A percentile compares a stretch with the other conserved stretches of the same genome.
phyloP scores from a whole-genome alignment of 2,888 invertebrate genomes.

The Troglohyphantes excavatus region DNA sequence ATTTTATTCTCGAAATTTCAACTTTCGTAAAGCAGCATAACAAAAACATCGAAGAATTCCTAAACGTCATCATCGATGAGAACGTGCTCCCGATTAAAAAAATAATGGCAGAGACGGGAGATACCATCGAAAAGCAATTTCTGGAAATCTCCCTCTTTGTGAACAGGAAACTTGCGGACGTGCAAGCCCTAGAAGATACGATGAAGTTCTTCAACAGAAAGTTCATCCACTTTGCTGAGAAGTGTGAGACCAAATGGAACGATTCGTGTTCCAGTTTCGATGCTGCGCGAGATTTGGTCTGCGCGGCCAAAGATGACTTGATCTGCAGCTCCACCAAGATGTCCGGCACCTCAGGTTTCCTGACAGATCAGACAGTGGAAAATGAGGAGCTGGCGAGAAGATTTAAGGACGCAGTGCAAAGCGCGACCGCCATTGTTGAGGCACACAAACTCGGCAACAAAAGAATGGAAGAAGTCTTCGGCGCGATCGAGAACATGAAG shows the following conservation, averaged over 20 bases:
- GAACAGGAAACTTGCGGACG: constrained; percentile 13
- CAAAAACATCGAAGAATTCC: background rate
- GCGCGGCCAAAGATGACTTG: background rate
- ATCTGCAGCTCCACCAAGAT: background rate
- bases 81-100: background rate
- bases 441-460: background rate
- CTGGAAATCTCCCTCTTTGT: background rate
- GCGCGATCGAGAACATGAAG: background rate
- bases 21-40: constrained; percentile 3
- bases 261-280: background rate
- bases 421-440: background rate
- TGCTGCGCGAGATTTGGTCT: background rate
- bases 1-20: background rate
- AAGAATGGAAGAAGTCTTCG: background rate
- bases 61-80: background rate
- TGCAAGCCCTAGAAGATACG: constrained; percentile 12
- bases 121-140: constrained; percentile 38
- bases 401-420: background rate
- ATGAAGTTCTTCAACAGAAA: constrained; percentile 23
- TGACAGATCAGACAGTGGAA: background rate
- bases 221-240: constrained; percentile 1
- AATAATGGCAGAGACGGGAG: background rate
- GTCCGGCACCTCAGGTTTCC: background rate
- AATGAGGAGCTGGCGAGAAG: background rate
- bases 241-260: constrained; percentile 22